Percentiles rank a stretch among this genome's conserved stretches.
phyloP scores from a whole-genome alignment of 2,797 vertebrate species.

The Catamblyrhynchus diadema region DNA sequence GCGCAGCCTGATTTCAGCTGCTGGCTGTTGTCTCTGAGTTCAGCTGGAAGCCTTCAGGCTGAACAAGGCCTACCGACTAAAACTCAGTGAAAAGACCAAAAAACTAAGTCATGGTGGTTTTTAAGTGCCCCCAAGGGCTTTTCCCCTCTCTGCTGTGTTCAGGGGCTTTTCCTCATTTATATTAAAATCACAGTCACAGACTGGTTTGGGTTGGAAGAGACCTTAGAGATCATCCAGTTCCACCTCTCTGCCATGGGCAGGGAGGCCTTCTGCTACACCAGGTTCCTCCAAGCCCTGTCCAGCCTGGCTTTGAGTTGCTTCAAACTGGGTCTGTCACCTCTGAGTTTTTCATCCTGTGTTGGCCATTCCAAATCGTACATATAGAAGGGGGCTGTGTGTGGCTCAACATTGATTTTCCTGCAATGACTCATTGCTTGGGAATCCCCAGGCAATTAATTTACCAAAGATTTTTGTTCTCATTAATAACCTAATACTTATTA shows the following conservation, averaged over 20 bases:
- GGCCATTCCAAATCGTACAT: neutral
- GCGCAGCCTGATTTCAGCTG: fast-evolving
- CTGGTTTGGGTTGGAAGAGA: neutral
- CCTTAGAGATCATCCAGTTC: neutral
- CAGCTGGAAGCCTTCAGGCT: neutral
- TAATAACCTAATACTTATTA: neutral
- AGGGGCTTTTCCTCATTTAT: fast-evolving
- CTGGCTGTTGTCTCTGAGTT: fast-evolving
- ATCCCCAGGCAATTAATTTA: neutral
- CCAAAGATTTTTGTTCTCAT: neutral
- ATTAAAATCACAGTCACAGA: neutral
- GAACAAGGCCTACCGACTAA: fast-evolving
- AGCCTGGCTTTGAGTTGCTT: neutral
- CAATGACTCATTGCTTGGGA: neutral
- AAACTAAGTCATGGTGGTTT: fast-evolving
- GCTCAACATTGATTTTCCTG: neutral
- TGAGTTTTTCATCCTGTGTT: neutral
- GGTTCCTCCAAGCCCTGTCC: neutral
- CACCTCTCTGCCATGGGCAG: neutral
- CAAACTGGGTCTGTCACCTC: neutral
- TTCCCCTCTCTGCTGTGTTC: fast-evolving
- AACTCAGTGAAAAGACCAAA: neutral
- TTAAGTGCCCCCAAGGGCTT: neutral
- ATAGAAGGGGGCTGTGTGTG: neutral
- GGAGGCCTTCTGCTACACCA: fast-evolving